Evolutionary conservation across 2,113 vertebrate species (phyloP).

Genomic region (Xiphophorus hellerii): DNA sequence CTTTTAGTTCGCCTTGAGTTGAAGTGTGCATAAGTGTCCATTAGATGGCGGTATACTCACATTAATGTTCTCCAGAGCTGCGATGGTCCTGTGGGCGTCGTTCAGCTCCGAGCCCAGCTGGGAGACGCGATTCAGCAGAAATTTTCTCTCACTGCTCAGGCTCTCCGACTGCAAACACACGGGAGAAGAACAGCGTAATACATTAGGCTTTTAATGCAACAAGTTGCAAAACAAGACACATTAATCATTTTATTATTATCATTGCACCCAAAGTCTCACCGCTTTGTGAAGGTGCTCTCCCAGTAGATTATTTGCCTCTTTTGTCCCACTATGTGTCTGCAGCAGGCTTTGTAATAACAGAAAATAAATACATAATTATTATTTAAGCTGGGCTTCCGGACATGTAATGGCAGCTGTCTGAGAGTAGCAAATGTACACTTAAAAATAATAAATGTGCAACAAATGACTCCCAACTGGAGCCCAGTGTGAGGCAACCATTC

Average conservation of each 20-base stretch:
- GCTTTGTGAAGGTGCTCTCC: conserved; percentile 78
- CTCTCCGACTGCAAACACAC: conserved; percentile 65
- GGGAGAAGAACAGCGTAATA: neutral
- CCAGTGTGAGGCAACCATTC: conserved; percentile 31
- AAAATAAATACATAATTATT: conserved; percentile 3
- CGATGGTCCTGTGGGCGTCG: conserved; percentile 76
- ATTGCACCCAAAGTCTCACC: conserved; percentile 65
- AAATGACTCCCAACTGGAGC: conserved; percentile 34
- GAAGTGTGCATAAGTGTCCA: conserved; percentile 36
- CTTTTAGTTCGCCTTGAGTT: neutral
- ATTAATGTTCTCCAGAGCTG: conserved; percentile 79
- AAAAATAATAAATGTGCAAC: conserved; percentile 8
- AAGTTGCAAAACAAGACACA: neutral
- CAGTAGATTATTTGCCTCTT: conserved; percentile 70
- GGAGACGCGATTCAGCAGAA: conserved; percentile 72
- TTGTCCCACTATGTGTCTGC: conserved; percentile 73
- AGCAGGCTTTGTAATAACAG: conserved; percentile 73
- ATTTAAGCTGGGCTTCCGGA: neutral
- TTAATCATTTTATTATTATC: neutral
- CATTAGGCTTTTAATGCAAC: neutral
- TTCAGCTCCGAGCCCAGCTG: conserved; percentile 78
- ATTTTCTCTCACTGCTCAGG: conserved; percentile 75
- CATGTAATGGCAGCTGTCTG: conserved; percentile 22
- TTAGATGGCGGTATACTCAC: conserved; percentile 74
- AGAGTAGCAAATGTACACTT: conserved; percentile 10